Evolutionary conservation across 2,888 invertebrate genomes (phyloP), one percentile per base, ranked within the genome.

Genomic region (Pocota personata): DNA sequence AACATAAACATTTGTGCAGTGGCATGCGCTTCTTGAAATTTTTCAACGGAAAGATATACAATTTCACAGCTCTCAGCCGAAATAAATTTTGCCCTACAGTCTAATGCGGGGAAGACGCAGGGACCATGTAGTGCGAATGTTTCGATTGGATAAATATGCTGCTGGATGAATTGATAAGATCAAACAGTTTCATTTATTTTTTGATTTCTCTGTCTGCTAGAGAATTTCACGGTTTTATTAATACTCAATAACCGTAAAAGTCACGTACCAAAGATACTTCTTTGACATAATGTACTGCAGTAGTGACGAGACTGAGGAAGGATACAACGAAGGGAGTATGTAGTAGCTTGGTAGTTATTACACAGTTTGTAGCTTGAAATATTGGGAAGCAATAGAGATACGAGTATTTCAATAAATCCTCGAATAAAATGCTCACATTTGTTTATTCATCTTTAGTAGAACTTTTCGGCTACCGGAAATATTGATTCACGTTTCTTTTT

Each of bases 1-100:
- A 50, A 32, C 62, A 75, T 79, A 84, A 84, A 75, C 83, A 79
- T 64, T 69, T 57, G 27, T 57, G 55, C 69, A 60, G 67, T 62
- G 19, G 84, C 80, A 76, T 84, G 69, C 71, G 79, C 80, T 84
- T 76, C 84, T 80, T 80, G 52, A 75, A 79, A 75, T 27, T 43
- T 5, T 46, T 21, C 48, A 35, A 62, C 50, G 40, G 40, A 71
- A 32, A 52, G 67, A 67, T 84, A 79, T 84, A 48, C 35, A 71
- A 69, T 84, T 84, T 64, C 83, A 75, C 35, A 24, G 52, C 40
- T 24, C 78, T 62, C 48, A 73, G 55, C 55, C 60, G 24, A 78
- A 75, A 58, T 24, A 14, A 62, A 64, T 30, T 57, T 37, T 35
- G 21, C 37, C 55, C 55, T 19, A 24, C 60, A 3, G 37, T 60